These are phyloP conservation scores for Spisula solida DNA, from an alignment of 2,888 invertebrate genomes.

Conservation along the genomic window DNA sequence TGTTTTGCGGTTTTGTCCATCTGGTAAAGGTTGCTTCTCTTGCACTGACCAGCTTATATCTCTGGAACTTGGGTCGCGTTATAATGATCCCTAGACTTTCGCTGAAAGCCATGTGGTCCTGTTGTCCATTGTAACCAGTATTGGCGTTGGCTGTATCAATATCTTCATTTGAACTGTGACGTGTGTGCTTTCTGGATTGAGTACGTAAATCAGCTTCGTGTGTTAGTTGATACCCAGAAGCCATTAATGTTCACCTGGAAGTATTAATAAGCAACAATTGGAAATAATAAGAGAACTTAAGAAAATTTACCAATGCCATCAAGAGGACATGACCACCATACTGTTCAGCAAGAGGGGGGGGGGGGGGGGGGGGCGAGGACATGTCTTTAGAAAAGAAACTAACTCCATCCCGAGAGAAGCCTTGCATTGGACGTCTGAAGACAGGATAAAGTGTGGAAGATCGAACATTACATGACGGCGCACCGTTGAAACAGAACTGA, in stretches of 20 bases:
- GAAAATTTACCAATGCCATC: no score
- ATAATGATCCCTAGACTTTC: slow-evolving; percentile 20
- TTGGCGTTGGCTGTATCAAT: background rate
- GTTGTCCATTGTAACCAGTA: background rate
- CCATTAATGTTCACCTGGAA: background rate
- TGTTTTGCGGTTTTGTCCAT: slow-evolving; percentile 13
- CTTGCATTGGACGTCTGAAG: no score
- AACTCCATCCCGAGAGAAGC: no score
- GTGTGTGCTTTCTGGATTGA: background rate
- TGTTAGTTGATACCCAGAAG: background rate
- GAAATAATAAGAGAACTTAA: no score
- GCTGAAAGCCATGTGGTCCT: background rate
- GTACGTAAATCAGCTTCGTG: background rate
- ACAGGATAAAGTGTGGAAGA: no score
- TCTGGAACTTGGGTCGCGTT: background rate
- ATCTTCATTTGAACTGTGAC: background rate
- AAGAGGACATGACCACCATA: no score
- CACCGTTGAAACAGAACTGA: no score
- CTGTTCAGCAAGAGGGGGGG: no score
- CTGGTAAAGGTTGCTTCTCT: slow-evolving; percentile 2
- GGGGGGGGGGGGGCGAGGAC: no score
- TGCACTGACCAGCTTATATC: background rate
- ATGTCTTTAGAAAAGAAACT: no score
- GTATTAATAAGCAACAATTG: background rate
- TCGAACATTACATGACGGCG: no score